phyloP scores from a whole-genome alignment of 2,113 vertebrate genomes.

The Montifringilla adamsi region DNA sequence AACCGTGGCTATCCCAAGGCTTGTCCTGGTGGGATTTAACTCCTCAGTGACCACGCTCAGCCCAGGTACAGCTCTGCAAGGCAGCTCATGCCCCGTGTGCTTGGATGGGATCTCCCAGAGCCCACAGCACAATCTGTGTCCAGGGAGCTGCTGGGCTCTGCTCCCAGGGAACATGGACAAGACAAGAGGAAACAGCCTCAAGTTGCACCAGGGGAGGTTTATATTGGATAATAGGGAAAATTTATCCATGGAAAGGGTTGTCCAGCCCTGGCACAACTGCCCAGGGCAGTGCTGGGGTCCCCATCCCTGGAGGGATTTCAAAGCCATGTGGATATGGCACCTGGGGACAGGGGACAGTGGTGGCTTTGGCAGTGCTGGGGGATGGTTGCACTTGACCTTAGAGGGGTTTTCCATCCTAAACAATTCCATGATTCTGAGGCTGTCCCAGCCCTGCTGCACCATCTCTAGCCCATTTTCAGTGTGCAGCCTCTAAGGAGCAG shows the following conservation, averaged over 20 bases:
- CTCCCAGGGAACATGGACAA: not conserved
- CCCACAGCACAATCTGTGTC: fast-evolving
- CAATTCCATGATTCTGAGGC: not conserved
- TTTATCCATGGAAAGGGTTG: not conserved
- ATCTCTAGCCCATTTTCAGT: not conserved
- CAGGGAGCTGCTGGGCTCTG: not conserved
- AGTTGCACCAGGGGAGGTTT: not conserved
- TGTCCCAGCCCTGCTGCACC: fast-evolving
- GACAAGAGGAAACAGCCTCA: not conserved
- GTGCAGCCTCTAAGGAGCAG: not conserved
- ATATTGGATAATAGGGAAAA: not conserved
- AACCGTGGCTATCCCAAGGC: fast-evolving
- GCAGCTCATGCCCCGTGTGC: not conserved
- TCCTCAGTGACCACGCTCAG: fast-evolving
- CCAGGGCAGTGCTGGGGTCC: fast-evolving
- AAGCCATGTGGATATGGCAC: fast-evolving
- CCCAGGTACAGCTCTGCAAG: not conserved
- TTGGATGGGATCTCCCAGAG: not conserved
- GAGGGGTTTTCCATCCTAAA: not conserved
- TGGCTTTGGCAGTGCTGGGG: not conserved
- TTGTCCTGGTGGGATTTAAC: not conserved
- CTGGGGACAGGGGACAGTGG: fast-evolving
- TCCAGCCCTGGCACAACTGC: not conserved
- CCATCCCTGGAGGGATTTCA: not conserved
- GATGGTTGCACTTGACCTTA: not conserved